Evolutionary conservation across 2,113 vertebrate species (phyloP).

Genomic region (Leucoraja erinaceus): DNA sequence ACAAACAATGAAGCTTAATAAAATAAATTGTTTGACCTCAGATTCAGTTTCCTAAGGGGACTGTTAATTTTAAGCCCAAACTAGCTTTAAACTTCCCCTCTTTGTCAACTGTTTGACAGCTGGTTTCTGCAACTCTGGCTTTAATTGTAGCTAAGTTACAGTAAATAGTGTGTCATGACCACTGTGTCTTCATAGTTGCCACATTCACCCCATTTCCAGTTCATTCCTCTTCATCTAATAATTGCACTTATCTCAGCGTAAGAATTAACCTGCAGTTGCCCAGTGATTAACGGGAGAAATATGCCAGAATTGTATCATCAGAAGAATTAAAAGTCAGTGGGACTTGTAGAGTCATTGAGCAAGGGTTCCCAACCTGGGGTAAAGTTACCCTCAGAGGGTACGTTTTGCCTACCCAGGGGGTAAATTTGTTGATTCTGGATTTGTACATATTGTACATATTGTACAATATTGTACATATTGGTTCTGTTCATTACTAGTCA

Average conservation of each 20-base stretch:
- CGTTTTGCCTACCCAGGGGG: too few relatives aligned
- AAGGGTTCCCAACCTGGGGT: too few relatives aligned
- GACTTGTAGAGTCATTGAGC: too few relatives aligned
- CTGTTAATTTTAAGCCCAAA: constrained; percentile 43
- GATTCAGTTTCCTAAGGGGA: constrained; percentile 46
- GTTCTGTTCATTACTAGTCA: background rate
- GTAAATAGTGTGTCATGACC: constrained; percentile 44
- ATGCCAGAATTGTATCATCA: background rate
- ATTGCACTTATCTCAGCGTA: background rate
- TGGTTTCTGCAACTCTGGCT: constrained; percentile 48
- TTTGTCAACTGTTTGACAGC: constrained; percentile 54
- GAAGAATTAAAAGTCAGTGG: background rate
- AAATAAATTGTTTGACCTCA: constrained; percentile 49
- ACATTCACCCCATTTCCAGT: constrained; percentile 16
- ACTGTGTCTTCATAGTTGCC: constrained; percentile 45
- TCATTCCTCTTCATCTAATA: background rate
- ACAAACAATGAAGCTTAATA: constrained; percentile 40
- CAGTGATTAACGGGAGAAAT: background rate
- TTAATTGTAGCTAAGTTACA: constrained; percentile 53
- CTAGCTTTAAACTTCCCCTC: constrained; percentile 47
- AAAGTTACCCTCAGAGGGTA: too few relatives aligned
- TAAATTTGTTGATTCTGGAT: too few relatives aligned
- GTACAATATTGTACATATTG: too few relatives aligned
- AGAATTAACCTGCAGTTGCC: background rate
- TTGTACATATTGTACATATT: too few relatives aligned